A percentile compares a stretch with the other conserved stretches of the same genome.
Conservation (phyloP, 2,888 invertebrate genomes). For the Drosophila buzzatii region DNA sequence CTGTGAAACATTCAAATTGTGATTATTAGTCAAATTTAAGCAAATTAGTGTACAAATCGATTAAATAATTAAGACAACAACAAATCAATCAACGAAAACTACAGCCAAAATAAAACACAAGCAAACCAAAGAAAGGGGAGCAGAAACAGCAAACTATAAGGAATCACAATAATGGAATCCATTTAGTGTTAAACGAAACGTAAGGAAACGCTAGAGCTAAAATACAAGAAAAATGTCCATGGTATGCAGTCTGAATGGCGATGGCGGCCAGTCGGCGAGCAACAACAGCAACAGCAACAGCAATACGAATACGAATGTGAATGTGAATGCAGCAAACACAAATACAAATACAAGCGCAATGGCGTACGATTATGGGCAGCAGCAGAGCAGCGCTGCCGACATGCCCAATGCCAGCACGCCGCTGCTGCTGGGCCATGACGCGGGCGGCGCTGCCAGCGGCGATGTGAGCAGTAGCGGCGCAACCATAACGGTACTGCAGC, state of each 20-base stretch:
- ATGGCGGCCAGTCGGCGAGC: conserved; percentile 56
- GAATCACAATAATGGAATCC: conserved; percentile 13
- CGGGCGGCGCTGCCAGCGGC: conserved; percentile 24
- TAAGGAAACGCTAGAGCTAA: background rate
- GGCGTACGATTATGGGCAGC: conserved; percentile 34
- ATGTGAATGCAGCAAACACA: conserved; percentile 17
- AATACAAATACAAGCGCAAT: conserved; percentile 24
- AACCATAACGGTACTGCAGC: conserved; percentile 35
- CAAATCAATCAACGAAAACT: conserved; percentile 17
- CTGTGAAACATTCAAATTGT: conserved; percentile 61
- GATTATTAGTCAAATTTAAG: conserved; percentile 72
- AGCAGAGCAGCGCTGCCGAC: conserved; percentile 32
- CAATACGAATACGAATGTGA: conserved; percentile 5
- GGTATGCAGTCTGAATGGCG: conserved; percentile 75
- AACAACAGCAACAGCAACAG: conserved; percentile 20
- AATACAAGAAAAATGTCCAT: conserved; percentile 71
- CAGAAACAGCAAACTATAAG: background rate
- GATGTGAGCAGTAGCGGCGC: conserved; percentile 8
- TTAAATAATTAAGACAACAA: conserved; percentile 20
- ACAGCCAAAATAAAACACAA: conserved; percentile 13
- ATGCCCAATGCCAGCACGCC: conserved; percentile 66
- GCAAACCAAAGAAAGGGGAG: background rate
- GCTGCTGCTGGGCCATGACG: conserved; percentile 68
- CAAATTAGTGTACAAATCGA: conserved; percentile 36
- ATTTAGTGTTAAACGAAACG: conserved; percentile 15